Base-by-base conservation (phyloP, 2,113 vertebrate species). In the Tragelaphus buxtoni region DNA sequence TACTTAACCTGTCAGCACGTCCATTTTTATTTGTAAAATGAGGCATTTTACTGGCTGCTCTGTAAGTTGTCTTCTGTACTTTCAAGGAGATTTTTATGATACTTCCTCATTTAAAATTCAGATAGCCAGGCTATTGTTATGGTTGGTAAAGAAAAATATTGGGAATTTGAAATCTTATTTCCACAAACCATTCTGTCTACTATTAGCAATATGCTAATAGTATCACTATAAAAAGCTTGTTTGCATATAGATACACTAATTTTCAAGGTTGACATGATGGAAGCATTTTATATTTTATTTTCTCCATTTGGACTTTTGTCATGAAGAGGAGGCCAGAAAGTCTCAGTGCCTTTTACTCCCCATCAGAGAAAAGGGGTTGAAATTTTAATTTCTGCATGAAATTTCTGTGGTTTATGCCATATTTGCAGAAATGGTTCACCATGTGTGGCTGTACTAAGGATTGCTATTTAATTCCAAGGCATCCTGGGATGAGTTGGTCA, bases 261-360 rank as follows among this genome's bases (percentile, higher is more conserved):
- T 95, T 96, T 95, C 94, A 72, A 74, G 72, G 26, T 17, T 55
- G n/a, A 39, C 16, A 8, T 26, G 39, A 63, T n/a, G 89, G 53
- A 72, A 94, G 14, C 51, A 63, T 74, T 97, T 93, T 80, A 28
- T 89, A 89, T 91, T 91, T 82, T 77, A 55, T 42, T 77, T 88
- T 91, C 49, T 79, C 28, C 53, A 77, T 35, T 92, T 82, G 49
- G 94, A 51, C 60, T 95, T 81, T 85, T 81, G 58, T 77, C 7
- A 28, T 84, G 42, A 39, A 88, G 13, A 32, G 9, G 28, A 95
- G 16, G n/a, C 20, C 10, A 63, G 14, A 51, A 86, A 58, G 22
- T 81, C 18, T 58, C 45, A 95, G 10, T 12, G 39, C 56, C 14
- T 77, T 4, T 22, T 80, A 63, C 4, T 84, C 18, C 32, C 18